Percentiles rank a stretch among this genome's conserved stretches.
These are phyloP conservation scores for Nycticorax nycticorax DNA, from an alignment of 2,113 vertebrate species.

Conservation along the genomic window DNA sequence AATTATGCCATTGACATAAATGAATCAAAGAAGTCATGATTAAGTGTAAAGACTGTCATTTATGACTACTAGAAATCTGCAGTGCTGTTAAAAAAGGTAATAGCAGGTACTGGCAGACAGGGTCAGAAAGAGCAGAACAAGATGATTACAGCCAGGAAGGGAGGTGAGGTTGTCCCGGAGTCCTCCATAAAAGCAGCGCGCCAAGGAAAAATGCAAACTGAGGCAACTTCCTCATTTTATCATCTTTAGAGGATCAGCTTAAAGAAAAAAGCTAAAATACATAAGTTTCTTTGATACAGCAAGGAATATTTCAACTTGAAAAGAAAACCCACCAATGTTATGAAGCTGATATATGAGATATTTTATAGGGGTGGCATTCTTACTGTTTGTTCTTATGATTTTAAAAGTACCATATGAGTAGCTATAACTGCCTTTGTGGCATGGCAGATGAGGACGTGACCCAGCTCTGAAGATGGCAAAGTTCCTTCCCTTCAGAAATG, in stretches of 20 bases:
- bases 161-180: background rate
- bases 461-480: background rate
- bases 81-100: background rate
- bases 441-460: background rate
- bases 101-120: background rate
- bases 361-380: background rate
- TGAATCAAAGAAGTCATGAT: background rate
- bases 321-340: background rate
- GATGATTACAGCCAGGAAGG: background rate
- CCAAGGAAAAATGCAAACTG: background rate
- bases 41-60: background rate
- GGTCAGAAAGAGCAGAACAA: background rate
- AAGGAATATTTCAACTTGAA: background rate
- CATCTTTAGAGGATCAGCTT: background rate
- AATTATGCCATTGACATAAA: background rate
- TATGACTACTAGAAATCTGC: background rate
- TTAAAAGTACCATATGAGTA: background rate
- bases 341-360: background rate
- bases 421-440: background rate
- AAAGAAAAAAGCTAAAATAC: background rate
- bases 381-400: background rate
- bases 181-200: background rate
- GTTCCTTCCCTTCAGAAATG: background rate
- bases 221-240: background rate
- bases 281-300: background rate